Conservation (phyloP, 1,140 invertebrate genomes). For the Sinonovacula constricta region DNA sequence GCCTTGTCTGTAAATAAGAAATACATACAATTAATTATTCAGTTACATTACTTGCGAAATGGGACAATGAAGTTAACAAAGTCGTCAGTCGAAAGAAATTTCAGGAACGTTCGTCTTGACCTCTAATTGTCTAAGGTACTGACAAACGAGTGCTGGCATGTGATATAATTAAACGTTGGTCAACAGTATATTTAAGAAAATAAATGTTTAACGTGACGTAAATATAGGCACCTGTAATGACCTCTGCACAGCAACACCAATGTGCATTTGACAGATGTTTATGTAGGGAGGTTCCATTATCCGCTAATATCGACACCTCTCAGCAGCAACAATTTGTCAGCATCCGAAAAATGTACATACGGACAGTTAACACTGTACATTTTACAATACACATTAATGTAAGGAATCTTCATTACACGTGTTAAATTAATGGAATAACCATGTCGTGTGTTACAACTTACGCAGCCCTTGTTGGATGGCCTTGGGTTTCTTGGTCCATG, state of each 20-base stretch:
- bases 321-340: too few relatives aligned
- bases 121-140: not conserved
- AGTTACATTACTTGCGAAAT: not conserved
- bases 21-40: not conserved
- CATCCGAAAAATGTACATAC: not conserved
- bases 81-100: too few relatives aligned
- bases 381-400: not conserved
- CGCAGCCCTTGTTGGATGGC: constrained; percentile 83
- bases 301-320: too few relatives aligned
- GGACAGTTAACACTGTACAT: not conserved
- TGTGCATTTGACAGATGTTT: too few relatives aligned
- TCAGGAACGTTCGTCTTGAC: too few relatives aligned
- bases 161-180: not conserved
- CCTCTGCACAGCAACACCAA: too few relatives aligned
- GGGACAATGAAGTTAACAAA: too few relatives aligned
- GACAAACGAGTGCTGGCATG: not conserved
- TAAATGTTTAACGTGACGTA: too few relatives aligned
- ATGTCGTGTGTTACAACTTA: constrained; percentile 79
- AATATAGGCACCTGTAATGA: too few relatives aligned
- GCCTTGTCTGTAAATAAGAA: not conserved
- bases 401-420: not conserved
- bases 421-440: not conserved
- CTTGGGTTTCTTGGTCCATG: constrained; percentile 83
- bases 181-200: too few relatives aligned
- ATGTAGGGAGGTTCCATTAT: too few relatives aligned